A percentile compares a stretch with the other conserved stretches of the same genome.
Conservation (phyloP, 2,113 vertebrate species). For the Nipponia nippon region DNA sequence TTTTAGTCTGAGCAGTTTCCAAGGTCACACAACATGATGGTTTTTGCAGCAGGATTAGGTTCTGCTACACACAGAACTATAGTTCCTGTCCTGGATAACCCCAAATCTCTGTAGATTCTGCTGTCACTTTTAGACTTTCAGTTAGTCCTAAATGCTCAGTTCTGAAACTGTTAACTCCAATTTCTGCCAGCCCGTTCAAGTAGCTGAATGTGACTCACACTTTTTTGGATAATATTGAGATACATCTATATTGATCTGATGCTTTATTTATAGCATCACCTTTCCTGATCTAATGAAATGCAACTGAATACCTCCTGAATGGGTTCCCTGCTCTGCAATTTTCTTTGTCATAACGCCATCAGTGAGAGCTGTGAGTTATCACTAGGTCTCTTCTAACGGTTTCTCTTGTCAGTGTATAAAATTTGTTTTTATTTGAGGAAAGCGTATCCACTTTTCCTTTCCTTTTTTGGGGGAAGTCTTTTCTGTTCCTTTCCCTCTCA, state of each 20-base stretch:
- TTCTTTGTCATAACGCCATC: not conserved
- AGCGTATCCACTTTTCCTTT: not conserved
- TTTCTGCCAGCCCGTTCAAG: not conserved
- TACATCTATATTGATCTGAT: not conserved
- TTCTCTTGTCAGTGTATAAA: not conserved
- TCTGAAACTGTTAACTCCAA: not conserved
- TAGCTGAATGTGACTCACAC: not conserved
- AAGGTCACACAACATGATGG: not conserved
- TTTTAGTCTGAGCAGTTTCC: not conserved
- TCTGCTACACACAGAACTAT: not conserved
- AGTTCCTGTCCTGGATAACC: not conserved
- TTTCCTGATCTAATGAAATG: conserved; percentile 2
- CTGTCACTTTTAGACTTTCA: not conserved
- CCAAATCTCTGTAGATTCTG: not conserved
- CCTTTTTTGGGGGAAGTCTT: not conserved
- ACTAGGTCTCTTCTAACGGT: not conserved
- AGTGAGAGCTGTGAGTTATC: not conserved
- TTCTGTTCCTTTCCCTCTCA: not conserved
- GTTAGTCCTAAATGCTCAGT: not conserved
- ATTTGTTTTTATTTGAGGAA: not conserved
- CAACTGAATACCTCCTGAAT: not conserved
- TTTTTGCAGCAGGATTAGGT: not conserved
- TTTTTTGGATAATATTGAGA: not conserved
- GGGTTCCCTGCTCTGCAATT: not conserved
- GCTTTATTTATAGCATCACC: not conserved